Evolutionary conservation across 2,888 invertebrate species (phyloP).

Genomic region (Cheilosia vernalis): DNA sequence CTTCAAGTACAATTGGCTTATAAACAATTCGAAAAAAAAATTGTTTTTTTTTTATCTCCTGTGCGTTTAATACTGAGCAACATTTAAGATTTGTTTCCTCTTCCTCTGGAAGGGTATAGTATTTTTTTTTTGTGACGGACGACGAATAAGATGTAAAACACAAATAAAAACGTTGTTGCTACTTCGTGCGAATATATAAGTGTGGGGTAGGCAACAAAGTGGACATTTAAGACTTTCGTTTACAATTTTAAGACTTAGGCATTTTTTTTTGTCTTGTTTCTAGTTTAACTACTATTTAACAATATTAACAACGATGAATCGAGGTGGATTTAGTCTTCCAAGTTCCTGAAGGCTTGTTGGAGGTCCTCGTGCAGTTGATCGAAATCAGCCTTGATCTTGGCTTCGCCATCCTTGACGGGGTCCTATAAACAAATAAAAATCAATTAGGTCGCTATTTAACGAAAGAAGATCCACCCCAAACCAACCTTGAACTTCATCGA

Average conservation of each 20-base stretch:
- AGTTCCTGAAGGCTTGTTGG: conserved; percentile 98
- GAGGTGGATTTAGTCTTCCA: conserved; percentile 92
- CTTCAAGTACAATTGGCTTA: conserved; percentile 50
- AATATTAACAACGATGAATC: conserved; percentile 58
- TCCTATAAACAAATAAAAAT: conserved; percentile 86
- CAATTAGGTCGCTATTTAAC: too few relatives aligned
- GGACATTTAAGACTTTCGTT: conserved; percentile 53
- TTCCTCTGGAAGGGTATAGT: conserved; percentile 44
- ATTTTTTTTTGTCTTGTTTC: conserved; percentile 34
- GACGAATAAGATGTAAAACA: conserved; percentile 59
- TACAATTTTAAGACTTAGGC: conserved; percentile 65
- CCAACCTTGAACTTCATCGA: conserved; percentile 99
- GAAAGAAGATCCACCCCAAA: not conserved
- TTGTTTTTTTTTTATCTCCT: conserved; percentile 19
- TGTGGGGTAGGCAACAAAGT: conserved; percentile 34
- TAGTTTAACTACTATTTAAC: conserved; percentile 72
- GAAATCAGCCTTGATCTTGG: conserved; percentile 97
- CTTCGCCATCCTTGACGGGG: conserved; percentile 98
- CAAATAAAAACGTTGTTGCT: conserved; percentile 49
- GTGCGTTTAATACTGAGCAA: conserved; percentile 72
- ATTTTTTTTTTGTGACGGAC: conserved; percentile 61
- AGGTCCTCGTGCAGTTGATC: conserved; percentile 98
- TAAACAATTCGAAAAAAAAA: conserved; percentile 54
- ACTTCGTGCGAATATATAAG: conserved; percentile 9
- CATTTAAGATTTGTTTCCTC: conserved; percentile 37